Percentiles rank a stretch among this genome's conserved stretches.
These are phyloP conservation scores for Triplophysa siluroides DNA, from an alignment of 2,113 vertebrate genomes.

Conservation along the genomic window DNA sequence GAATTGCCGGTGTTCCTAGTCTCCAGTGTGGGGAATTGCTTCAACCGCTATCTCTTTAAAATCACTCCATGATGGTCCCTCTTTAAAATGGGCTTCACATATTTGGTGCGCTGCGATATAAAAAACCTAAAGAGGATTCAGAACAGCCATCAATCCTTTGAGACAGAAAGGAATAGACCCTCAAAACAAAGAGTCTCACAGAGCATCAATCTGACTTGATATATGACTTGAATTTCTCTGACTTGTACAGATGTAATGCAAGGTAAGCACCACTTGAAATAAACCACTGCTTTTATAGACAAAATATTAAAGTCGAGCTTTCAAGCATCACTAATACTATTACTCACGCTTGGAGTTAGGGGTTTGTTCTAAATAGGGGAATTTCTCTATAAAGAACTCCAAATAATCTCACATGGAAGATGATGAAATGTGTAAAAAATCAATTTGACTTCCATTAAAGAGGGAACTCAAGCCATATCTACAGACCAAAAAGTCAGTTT, in stretches of 20 bases:
- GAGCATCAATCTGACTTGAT: conserved; percentile 1
- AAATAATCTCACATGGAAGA: too few species aligned
- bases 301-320: neutral
- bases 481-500: too few species aligned
- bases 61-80: conserved; percentile 11
- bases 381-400: too few species aligned
- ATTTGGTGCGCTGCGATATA: conserved; percentile 18
- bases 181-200: conserved; percentile 22
- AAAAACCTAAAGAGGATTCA: conserved; percentile 14
- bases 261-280: neutral
- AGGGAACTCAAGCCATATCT: too few species aligned
- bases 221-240: conserved; percentile 14
- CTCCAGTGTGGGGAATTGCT: neutral
- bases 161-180: conserved; percentile 16
- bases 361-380: neutral
- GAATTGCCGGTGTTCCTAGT: neutral
- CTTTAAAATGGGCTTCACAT: conserved; percentile 18
- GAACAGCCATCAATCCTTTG: conserved; percentile 16
- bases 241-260: conserved; percentile 26
- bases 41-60: conserved; percentile 11
- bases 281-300: neutral
- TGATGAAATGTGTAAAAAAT: too few species aligned
- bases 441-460: too few species aligned
- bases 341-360: neutral
- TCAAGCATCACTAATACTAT: neutral